phyloP scores from a whole-genome alignment of 2,888 invertebrate species.

The Flexamia atlantica region DNA sequence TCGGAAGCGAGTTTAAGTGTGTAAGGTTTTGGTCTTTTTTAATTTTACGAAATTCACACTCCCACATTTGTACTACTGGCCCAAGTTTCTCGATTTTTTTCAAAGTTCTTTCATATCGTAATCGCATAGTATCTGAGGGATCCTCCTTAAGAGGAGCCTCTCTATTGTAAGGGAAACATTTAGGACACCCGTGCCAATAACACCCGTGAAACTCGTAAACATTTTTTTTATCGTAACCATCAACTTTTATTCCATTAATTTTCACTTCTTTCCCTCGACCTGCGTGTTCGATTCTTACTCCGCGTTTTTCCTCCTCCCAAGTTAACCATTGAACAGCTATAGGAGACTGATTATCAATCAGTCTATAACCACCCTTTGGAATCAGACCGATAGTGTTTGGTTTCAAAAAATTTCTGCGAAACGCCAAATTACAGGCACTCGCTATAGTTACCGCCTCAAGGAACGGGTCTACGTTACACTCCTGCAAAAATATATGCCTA shows the following conservation, averaged over 20 bases:
- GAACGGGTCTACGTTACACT: conserved; percentile 70
- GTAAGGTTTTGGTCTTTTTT: conserved; percentile 2
- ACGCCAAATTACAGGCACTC: conserved; percentile 68
- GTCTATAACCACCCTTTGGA: conserved; percentile 70
- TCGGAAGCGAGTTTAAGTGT: conserved; percentile 5
- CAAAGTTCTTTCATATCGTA: no score
- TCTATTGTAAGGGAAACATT: conserved; percentile 54
- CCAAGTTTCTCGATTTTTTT: background rate
- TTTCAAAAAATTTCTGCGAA: conserved; percentile 69
- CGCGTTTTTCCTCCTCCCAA: conserved; percentile 61
- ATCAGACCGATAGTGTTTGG: conserved; percentile 70
- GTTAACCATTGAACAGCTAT: conserved; percentile 69
- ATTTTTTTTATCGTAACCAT: no score
- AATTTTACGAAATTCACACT: conserved; percentile 60
- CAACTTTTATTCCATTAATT: no score
- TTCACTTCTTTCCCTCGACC: conserved; percentile 65
- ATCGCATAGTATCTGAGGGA: no score
- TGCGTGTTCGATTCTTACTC: conserved; percentile 66
- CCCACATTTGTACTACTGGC: conserved; percentile 64
- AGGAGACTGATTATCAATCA: no score
- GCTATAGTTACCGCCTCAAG: conserved; percentile 69
- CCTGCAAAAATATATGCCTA: no score
- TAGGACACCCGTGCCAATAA: no score
- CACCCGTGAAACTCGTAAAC: no score
- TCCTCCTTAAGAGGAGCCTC: conserved; percentile 35